phyloP scores from a whole-genome alignment of 2,797 vertebrate species.

The Anomalospiza imberbis region DNA sequence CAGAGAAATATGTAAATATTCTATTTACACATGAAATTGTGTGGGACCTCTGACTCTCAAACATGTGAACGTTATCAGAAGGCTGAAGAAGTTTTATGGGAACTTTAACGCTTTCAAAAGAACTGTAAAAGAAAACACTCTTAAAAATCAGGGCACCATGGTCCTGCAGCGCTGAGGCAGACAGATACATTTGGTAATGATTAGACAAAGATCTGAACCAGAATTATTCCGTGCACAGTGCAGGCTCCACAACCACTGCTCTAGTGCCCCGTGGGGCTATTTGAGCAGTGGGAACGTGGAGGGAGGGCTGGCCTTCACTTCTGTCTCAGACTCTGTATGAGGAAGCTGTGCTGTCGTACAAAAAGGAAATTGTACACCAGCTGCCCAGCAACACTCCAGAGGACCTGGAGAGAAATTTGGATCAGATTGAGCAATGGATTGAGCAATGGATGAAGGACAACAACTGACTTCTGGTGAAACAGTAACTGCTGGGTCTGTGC shows the following conservation, averaged over 20 bases:
- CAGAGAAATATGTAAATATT: too few relatives aligned
- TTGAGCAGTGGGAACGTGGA: background rate
- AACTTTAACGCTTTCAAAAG: too few relatives aligned
- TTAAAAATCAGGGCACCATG: too few relatives aligned
- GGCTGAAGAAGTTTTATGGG: too few relatives aligned
- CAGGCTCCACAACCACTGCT: background rate
- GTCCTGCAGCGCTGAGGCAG: fast-evolving
- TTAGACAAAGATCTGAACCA: background rate
- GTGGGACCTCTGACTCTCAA: too few relatives aligned
- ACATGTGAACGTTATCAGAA: too few relatives aligned
- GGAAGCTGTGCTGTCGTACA: constrained; percentile 90
- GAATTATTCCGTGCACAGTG: too few relatives aligned
- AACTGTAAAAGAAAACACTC: too few relatives aligned
- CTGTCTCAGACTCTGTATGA: constrained; percentile 87
- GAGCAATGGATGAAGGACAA: constrained; percentile 93
- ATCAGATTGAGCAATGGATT: constrained; percentile 88
- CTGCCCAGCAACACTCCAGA: constrained; percentile 90
- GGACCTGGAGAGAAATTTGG: constrained; percentile 89
- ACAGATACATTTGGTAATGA: background rate
- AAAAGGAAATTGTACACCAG: constrained; percentile 89
- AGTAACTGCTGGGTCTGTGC: background rate
- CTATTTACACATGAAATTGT: too few relatives aligned
- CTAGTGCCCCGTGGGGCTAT: too few relatives aligned
- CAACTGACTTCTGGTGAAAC: constrained; percentile 70
- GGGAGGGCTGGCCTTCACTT: background rate